Evolutionary conservation across 2,888 invertebrate species (phyloP), one percentile per base, ranked within the genome.

Genomic region (Pharmacophagus antenor): DNA sequence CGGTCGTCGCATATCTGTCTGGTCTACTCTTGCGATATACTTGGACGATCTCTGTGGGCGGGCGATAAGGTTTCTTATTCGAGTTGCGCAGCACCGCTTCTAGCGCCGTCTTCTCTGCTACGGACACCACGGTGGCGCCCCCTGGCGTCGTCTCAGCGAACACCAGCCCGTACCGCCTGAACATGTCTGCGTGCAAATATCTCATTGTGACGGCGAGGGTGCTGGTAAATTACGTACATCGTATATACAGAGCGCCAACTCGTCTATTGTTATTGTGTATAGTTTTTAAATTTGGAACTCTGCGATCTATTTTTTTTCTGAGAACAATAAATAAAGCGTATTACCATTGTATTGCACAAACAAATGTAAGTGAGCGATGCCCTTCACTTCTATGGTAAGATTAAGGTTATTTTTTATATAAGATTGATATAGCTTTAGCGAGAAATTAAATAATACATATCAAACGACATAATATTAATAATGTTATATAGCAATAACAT

Each of bases 41-140:
- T 51, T 94, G 94, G 22, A 95, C 94, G 66, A 96, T 95, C 84
- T 96, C 96, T 1, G 95, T 95, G 31, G 95, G 95, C 12, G 97
- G 97, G 18, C 97, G 92, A 70, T 95, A 93, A 0, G 96, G 96
- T 71, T 94, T 94, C 76, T 93, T 94, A 64, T 95, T 94, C 12
- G 94, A 93, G 63, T 93, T 92, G 67, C 93, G 93, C n/a, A 96
- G 85, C 17, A 97, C 94, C 27, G 93, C 92, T 74, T 96, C 96
- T 65, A 97, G 93, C 65, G 96, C 96, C 1, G 84, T 82, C 37
- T 93, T 91, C 55, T 94, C 93, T 25, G 94, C 94, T 55, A 97
- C 85, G 66, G 94, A 95, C 48, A 97, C 93, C 54, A 97, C 92
- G 37, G 94, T 93, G 62, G 93, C 88, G 74, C 94, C 94, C 41